Evolutionary conservation across 2,888 invertebrate genomes (phyloP).

Genomic region (Drosophila testacea): DNA sequence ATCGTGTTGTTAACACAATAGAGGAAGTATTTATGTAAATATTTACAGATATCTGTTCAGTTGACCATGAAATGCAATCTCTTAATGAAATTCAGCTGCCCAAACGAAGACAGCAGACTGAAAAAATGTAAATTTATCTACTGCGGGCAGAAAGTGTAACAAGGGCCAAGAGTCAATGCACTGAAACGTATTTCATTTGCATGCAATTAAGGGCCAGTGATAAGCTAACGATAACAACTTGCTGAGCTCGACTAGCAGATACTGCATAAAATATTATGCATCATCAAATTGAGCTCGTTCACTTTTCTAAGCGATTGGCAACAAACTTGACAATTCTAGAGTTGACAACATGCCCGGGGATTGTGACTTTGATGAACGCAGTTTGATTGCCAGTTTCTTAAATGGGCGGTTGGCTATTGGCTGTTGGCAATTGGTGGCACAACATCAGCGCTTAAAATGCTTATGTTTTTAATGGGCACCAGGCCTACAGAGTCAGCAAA

Average conservation of each 20-base stretch:
- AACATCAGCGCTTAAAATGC: constrained; percentile 31
- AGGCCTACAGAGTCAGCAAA: constrained; percentile 24
- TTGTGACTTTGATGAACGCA: constrained; percentile 73
- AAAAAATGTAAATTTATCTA: constrained; percentile 47
- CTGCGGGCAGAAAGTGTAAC: constrained; percentile 76
- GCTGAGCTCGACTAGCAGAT: background rate
- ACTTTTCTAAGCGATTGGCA: constrained; percentile 27
- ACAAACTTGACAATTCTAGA: constrained; percentile 37
- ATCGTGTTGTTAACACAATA: constrained; percentile 47
- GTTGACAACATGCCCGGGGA: constrained; percentile 47
- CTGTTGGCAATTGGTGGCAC: constrained; percentile 25
- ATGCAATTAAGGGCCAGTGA: constrained; percentile 64
- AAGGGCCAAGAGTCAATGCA: constrained; percentile 52
- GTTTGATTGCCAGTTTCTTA: constrained; percentile 56
- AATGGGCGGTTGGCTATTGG: constrained; percentile 22
- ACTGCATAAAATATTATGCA: background rate
- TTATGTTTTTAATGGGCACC: constrained; percentile 44
- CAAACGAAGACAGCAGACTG: constrained; percentile 41
- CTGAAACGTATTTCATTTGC: constrained; percentile 59
- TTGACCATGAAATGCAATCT: constrained; percentile 69
- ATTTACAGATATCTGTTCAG: constrained; percentile 49
- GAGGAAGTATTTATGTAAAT: constrained; percentile 57
- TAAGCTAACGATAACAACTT: constrained; percentile 31
- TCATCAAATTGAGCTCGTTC: constrained; percentile 30
- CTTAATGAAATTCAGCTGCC: constrained; percentile 57